phyloP scores from a whole-genome alignment of 2,888 invertebrate genomes.

The Hedya salicella region DNA sequence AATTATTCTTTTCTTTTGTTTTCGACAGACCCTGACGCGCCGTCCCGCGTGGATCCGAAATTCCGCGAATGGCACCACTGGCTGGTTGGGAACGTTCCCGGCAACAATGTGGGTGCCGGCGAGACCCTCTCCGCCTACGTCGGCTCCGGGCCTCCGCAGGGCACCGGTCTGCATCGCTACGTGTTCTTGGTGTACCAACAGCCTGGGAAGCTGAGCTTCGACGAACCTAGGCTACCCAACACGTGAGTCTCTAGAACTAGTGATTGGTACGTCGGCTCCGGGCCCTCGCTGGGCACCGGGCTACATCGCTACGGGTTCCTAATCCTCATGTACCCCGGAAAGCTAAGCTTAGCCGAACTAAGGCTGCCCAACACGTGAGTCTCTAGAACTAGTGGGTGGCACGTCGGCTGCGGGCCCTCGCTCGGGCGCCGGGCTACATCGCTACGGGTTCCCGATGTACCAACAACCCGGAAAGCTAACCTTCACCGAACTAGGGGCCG shows the following conservation, averaged over 20 bases:
- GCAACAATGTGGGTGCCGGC: conserved; percentile 87
- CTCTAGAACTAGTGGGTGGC: conserved; percentile 70
- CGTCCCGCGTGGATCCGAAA: conserved; percentile 91
- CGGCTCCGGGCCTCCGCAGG: conserved; percentile 93
- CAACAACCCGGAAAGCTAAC: conserved; percentile 87
- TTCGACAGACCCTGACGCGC: conserved; percentile 94
- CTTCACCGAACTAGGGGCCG: conserved; percentile 83
- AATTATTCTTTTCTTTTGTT: no score
- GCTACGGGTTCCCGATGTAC: conserved; percentile 92
- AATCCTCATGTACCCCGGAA: conserved; percentile 89
- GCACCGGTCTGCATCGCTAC: conserved; percentile 91
- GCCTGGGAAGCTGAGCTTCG: conserved; percentile 83
- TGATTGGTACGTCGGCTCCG: conserved; percentile 94
- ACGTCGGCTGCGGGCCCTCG: conserved; percentile 94
- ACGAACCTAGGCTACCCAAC: conserved; percentile 83
- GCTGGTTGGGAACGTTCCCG: conserved; percentile 94
- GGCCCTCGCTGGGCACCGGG: conserved; percentile 91
- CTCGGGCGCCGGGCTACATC: conserved; percentile 89
- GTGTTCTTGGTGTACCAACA: conserved; percentile 92
- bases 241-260: conserved; percentile 68
- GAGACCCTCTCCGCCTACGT: conserved; percentile 91
- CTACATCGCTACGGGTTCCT: conserved; percentile 92
- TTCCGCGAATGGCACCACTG: conserved; percentile 96
- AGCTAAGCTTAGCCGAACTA: conserved; percentile 83
- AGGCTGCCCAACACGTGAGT: conserved; percentile 81